Percentiles rank a stretch among this genome's conserved stretches.
These are phyloP conservation scores for Yponomeuta plumbellus DNA, from an alignment of 2,888 invertebrate species.

Conservation along the genomic window DNA sequence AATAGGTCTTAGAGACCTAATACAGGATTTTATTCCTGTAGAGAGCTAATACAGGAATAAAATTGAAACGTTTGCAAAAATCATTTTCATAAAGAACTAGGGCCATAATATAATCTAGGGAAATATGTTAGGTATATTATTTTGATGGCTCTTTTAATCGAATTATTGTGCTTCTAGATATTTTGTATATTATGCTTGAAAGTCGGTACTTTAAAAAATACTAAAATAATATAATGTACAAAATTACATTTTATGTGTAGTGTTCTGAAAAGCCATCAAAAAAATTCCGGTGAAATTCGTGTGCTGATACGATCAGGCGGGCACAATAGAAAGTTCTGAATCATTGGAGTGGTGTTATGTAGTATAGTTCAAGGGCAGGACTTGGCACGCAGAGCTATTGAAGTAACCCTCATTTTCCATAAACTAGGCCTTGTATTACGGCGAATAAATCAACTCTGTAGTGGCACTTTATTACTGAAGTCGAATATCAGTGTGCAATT, in stretches of 20 bases:
- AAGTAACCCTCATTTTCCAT: not conserved
- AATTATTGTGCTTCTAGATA: no score
- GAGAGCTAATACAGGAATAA: no score
- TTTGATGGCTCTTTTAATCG: no score
- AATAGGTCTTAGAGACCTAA: no score
- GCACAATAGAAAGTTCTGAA: constrained; percentile 9
- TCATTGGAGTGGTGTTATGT: constrained; percentile 3
- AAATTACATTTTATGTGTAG: not conserved
- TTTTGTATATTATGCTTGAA: no score
- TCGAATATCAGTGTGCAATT: not conserved
- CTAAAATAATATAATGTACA: no score
- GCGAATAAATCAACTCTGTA: not conserved
- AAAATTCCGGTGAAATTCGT: constrained; percentile 1
- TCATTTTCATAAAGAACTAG: no score
- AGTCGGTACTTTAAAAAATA: not conserved
- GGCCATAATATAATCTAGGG: no score
- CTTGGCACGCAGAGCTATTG: not conserved
- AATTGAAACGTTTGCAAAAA: no score
- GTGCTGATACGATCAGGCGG: not conserved
- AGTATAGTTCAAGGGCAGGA: not conserved
- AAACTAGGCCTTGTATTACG: not conserved
- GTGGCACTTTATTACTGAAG: not conserved
- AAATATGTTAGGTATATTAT: no score
- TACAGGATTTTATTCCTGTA: no score
- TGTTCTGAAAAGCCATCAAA: not conserved